Evolutionary conservation across 1,140 invertebrate genomes (phyloP).

Genomic region (Delia radicum): DNA sequence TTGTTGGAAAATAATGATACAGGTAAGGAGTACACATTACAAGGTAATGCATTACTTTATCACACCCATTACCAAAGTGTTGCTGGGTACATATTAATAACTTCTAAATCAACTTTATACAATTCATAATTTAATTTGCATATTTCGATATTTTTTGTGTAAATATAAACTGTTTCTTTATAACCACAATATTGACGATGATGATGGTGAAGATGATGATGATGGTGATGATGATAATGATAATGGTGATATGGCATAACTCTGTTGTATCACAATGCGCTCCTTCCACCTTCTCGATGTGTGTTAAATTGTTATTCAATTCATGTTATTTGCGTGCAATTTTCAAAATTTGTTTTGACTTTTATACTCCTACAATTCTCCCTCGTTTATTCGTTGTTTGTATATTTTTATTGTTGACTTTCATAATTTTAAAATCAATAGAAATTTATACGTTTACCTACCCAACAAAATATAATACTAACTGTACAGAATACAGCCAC

Average conservation of each 20-base stretch:
- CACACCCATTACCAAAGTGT: no score
- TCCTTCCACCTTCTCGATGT: neutral
- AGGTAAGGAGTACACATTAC: no score
- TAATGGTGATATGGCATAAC: neutral
- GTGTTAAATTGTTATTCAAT: neutral
- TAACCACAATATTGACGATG: neutral
- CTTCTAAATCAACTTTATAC: neutral
- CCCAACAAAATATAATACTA: neutral
- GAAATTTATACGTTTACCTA: conserved; percentile 4
- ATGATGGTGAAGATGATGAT: neutral
- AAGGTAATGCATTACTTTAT: no score
- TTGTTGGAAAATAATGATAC: no score
- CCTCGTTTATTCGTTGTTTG: neutral
- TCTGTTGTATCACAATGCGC: neutral
- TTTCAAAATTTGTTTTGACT: conserved; percentile 5
- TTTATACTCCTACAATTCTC: neutral
- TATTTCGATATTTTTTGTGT: neutral
- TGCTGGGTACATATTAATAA: no score
- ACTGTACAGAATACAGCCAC: no score
- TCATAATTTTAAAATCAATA: conserved; percentile 5
- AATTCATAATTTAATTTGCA: no score
- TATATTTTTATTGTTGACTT: neutral
- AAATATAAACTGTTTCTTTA: neutral
- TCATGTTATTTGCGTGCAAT: conserved; percentile 4
- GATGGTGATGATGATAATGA: neutral